phyloP scores from a whole-genome alignment of 2,797 vertebrate species.

The Eulemur mongoz region DNA sequence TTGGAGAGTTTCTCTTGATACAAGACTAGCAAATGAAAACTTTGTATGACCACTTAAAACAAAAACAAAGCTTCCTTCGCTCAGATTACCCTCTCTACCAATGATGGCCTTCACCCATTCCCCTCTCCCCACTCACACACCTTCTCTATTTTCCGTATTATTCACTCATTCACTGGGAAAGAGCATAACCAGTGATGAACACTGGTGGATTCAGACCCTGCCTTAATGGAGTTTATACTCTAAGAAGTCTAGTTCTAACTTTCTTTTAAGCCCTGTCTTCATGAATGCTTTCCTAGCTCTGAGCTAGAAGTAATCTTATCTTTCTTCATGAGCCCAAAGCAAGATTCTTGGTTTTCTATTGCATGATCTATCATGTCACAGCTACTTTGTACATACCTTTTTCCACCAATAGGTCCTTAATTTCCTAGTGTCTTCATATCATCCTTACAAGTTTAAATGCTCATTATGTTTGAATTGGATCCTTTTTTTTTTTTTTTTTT shows the following conservation, averaged over 20 bases:
- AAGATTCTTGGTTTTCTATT: background rate
- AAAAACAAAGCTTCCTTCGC: background rate
- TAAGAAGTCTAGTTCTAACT: background rate
- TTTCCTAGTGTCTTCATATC: background rate
- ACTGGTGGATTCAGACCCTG: background rate
- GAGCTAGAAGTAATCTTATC: background rate
- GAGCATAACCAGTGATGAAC: background rate
- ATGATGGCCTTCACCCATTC: background rate
- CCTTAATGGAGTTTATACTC: background rate
- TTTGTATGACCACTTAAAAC: background rate
- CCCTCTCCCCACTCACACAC: background rate
- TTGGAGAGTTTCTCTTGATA: background rate
- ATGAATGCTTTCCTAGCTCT: background rate
- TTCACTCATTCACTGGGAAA: background rate
- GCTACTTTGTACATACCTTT: background rate
- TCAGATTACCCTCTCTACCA: background rate
- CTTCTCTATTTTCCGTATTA: background rate
- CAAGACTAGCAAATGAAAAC: background rate
- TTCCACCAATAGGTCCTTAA: background rate
- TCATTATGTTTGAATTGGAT: constrained; percentile 1
- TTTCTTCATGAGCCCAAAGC: background rate
- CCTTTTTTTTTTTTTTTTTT: background rate
- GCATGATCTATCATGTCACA: background rate
- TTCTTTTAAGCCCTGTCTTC: background rate
- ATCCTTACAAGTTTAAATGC: background rate